phyloP scores from a whole-genome alignment of 2,888 invertebrate genomes.

The Chaetogeoica ovagalla region DNA sequence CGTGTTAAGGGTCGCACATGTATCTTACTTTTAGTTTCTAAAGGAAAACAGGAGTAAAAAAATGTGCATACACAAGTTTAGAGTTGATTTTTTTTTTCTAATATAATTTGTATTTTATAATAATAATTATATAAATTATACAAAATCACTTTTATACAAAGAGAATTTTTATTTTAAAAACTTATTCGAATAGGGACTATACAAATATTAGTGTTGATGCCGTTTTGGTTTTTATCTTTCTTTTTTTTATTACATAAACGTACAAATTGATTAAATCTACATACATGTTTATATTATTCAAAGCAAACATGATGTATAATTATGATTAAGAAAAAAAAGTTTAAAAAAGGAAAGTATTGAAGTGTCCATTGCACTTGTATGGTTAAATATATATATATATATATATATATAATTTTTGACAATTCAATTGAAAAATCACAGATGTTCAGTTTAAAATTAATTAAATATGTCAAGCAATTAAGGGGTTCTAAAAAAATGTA shows the following conservation, averaged over 20 bases:
- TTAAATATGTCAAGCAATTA: constrained; percentile 37
- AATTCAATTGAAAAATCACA: constrained; percentile 51
- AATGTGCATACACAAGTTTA: not conserved
- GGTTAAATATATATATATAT: constrained; percentile 8
- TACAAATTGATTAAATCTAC: constrained; percentile 32
- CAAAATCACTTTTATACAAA: constrained; percentile 53
- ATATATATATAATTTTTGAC: constrained; percentile 11
- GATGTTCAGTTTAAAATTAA: constrained; percentile 41
- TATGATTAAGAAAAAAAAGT: constrained; percentile 18
- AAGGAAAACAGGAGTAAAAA: constrained; percentile 22
- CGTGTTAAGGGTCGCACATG: not conserved
- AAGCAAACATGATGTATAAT: constrained; percentile 41
- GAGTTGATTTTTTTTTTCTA: constrained; percentile 21
- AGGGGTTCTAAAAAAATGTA: constrained; percentile 23
- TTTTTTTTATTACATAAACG: constrained; percentile 36
- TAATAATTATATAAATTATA: constrained; percentile 51
- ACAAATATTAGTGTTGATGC: constrained; percentile 50
- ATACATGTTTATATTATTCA: constrained; percentile 39
- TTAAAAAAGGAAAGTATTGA: constrained; percentile 42
- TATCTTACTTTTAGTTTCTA: constrained; percentile 6
- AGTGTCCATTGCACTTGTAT: constrained; percentile 51
- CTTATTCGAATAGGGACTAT: constrained; percentile 50
- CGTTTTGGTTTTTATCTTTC: not conserved
- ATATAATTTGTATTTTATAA: constrained; percentile 52
- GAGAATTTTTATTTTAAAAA: constrained; percentile 27